Evolutionary conservation across 2,888 invertebrate genomes (phyloP), one percentile per base, ranked within the genome.

Genomic region (Megaustenia siamemsis): DNA sequence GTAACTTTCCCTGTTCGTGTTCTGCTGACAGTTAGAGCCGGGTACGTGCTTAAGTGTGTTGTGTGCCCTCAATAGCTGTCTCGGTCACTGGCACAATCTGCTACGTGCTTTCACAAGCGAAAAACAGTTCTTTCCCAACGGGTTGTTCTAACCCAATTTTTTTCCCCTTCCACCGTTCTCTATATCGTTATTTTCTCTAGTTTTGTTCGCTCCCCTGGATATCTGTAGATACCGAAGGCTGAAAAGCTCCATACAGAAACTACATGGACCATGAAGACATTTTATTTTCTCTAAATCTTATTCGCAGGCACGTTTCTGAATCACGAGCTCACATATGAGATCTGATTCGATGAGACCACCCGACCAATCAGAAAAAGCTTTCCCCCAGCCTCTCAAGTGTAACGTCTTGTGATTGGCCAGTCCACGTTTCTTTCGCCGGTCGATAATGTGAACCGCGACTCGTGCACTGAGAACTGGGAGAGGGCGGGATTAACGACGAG

Each of bases 11-110:
- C 63, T n/a, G 32, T 63, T 60, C 43, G 45, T 63, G 66, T 28
- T 66, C 40, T 78, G 78, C 63, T 28, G 66, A 28, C 63, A 78
- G 63, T 78, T 66, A 28, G 63, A 43, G 63, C 18, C 60, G 35
- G 63, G 63, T 78, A 66, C 78, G 78, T 78, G 78, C 43, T 43
- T 78, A 78, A 77, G 78, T 78, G 78, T 78, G 78, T 43, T 63
- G 63, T 60, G 60, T 45, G 43, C 40, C 56, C 66, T 66, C 78
- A 78, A 66, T 78, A 78, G 60, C 63, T 66, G 6, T 43, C 78
- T 60, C 66, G 40, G 78, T 78, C 78, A 78, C 63, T 63, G 28
- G 78, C 45, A 69, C 80, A 63, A 45, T 56, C 69, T 21, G 24
- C 53, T 68, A 45, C 69, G 80, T 69, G 68, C 53, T 80, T 80